Base-by-base conservation (phyloP, 2,888 invertebrate species). In the Anorthoa munda region DNA sequence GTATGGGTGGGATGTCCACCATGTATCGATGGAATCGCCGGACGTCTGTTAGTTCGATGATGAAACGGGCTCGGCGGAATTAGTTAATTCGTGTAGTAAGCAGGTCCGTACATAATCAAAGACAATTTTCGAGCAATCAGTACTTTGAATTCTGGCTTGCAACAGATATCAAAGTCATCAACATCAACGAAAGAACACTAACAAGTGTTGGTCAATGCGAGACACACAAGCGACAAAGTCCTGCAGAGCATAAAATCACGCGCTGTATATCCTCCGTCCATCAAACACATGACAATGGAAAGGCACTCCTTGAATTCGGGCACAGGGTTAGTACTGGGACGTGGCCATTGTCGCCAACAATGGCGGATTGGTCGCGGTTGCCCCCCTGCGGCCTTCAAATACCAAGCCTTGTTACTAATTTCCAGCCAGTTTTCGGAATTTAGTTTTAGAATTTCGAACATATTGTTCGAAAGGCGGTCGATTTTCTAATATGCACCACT, bases 331-430 rank as follows among this genome's bases (percentile, higher is more conserved):
- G 67, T 72, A 74, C 66, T 67, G 77, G 74, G 74, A 73, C 77
- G 77, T 74, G 74, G 68, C 55, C 61, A 73, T 83, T 77, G 77
- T 75, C 60, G 15, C 45, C 18, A 5, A 79, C 69, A 74, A 75
- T 80, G 59, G 61, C 17, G 67, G 64, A 83, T 86, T 86, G 66
- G 82, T 71, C 50, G 60, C 72, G 77, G 75, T 46, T 48, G 31
- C 64, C 72, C 82, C 82, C 73, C 72, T 67, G 80, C 26, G 63
- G 75, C 58, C 66, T 45, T 75, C 72, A 46, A 46, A 64, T 69
- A 81, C 75, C 79, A 75, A 69, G 55, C 59, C 68, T 70, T 56
- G 48, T 64, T 75, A 50, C 76, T 69, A 74, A 82, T 67, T 73
- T 75, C 74, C 63, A 61, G 53, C 21, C 56, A 46, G 50, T 76